These are phyloP conservation scores for Butorides virescens DNA, from an alignment of 2,113 vertebrate genomes.

Conservation along the genomic window DNA sequence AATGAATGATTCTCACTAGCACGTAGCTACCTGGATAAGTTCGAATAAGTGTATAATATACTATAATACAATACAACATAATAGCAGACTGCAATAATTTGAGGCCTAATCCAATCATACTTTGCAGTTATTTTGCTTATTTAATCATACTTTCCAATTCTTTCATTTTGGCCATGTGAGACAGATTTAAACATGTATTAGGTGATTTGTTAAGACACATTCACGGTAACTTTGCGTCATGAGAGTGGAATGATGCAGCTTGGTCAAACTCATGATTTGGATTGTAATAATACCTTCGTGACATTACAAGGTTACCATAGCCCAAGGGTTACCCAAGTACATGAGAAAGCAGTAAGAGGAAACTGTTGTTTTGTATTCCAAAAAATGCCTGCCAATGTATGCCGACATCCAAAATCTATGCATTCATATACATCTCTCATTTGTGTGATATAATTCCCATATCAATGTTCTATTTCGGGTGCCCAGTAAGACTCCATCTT, in stretches of 20 bases:
- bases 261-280: constrained; percentile 12
- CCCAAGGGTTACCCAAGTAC: neutral
- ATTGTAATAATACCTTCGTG: neutral
- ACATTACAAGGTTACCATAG: neutral
- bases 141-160: neutral
- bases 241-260: neutral
- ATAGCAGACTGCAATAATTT: neutral
- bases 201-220: constrained; percentile 6
- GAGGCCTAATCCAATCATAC: neutral
- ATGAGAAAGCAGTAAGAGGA: neutral
- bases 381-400: neutral
- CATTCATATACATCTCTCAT: neutral
- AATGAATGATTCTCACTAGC: neutral
- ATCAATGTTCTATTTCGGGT: neutral
- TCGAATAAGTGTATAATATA: neutral
- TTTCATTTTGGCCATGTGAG: neutral
- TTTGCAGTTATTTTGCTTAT: neutral
- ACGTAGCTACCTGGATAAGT: neutral
- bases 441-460: neutral
- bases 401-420: neutral
- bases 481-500: neutral
- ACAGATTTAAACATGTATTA: neutral
- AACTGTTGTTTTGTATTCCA: neutral
- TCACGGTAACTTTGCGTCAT: neutral
- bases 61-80: neutral